Base-by-base conservation (phyloP, 2,888 invertebrate species). In the Pachliopta kotzebuea region DNA sequence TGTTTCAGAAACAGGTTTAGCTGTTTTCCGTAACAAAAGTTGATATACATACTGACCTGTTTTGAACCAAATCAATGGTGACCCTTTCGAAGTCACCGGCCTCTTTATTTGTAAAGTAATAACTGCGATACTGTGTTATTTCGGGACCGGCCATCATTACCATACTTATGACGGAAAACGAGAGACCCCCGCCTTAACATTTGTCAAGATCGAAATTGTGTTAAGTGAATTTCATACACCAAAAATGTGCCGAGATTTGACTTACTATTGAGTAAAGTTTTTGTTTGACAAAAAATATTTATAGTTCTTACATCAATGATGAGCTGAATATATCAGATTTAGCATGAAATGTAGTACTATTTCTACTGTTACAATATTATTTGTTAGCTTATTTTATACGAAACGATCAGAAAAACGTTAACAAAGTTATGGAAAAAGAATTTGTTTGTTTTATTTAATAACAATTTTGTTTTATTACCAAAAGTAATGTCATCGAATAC, bases 61-160 rank as follows among this genome's bases (percentile, higher is more conserved):
- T 50, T 52, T 52, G 50, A 20, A 1, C 50, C 50, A 56, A 56
- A 62, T 56, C 56, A 21, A 62, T 31, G 21, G n/a, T 20, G 23
- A 24, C 29, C n/a, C 6, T 20, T 37, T 18, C 26, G 31, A 37
- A 24, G 62, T 62, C 62, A 56, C 24, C 52, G 56, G 57, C 57
- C 62, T 57, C n/a, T 55, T 63, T 55, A 63, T 63, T 63, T 55
- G 31, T 31, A 31, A 55, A 45, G 49, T 55, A 55, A 58, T 63
- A 63, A 59, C 31, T 20, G 20, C 55, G 54, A 59, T 55, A 55
- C 14, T 21, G 45, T 55, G 21, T 31, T 57, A 42, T 53, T 62
- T 31, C 31, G 42, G 49, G 18, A 17, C 52, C 45, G 54, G n/a
- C 29, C 63, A 59, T 63, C 59, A 59, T 49, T 55, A 59, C 59